Evolutionary conservation across 2,888 invertebrate genomes (phyloP).

Genomic region (Aleiodes alternator): DNA sequence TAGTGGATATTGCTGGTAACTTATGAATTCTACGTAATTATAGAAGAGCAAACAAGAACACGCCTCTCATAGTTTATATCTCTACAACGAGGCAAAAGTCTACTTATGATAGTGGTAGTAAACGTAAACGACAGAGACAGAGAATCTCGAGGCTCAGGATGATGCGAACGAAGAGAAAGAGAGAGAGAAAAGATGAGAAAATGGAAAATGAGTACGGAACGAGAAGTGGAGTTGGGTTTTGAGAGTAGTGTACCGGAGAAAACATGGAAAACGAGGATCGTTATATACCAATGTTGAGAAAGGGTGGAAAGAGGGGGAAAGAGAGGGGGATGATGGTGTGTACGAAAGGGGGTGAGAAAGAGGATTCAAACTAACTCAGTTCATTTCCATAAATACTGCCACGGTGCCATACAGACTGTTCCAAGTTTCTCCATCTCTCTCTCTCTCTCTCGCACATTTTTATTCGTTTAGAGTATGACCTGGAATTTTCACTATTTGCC

Average conservation of each 20-base stretch:
- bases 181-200: slow-evolving; percentile 41
- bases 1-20: slow-evolving; percentile 55
- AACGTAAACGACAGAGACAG: slow-evolving; percentile 8
- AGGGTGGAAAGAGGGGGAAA: slow-evolving; percentile 52
- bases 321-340: no score
- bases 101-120: not conserved
- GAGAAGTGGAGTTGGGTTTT: slow-evolving; percentile 46
- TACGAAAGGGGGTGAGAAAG: slow-evolving; percentile 49
- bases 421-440: slow-evolving; percentile 46
- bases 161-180: slow-evolving; percentile 26
- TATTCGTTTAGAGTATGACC: slow-evolving; percentile 31
- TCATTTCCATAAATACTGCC: slow-evolving; percentile 71
- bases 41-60: slow-evolving; percentile 66
- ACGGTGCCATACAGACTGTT: slow-evolving; percentile 57
- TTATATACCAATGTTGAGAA: slow-evolving; percentile 25
- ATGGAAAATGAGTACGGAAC: slow-evolving; percentile 46
- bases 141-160: slow-evolving; percentile 27
- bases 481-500: slow-evolving; percentile 12
- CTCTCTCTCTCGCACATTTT: slow-evolving; percentile 9
- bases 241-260: slow-evolving; percentile 30
- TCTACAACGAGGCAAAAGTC: no score
- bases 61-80: slow-evolving; percentile 26
- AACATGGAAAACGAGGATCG: slow-evolving; percentile 44
- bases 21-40: slow-evolving; percentile 71
- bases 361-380: slow-evolving; percentile 66